Evolutionary conservation across 2,797 vertebrate genomes (phyloP).

Genomic region (Cynopterus sphinx): DNA sequence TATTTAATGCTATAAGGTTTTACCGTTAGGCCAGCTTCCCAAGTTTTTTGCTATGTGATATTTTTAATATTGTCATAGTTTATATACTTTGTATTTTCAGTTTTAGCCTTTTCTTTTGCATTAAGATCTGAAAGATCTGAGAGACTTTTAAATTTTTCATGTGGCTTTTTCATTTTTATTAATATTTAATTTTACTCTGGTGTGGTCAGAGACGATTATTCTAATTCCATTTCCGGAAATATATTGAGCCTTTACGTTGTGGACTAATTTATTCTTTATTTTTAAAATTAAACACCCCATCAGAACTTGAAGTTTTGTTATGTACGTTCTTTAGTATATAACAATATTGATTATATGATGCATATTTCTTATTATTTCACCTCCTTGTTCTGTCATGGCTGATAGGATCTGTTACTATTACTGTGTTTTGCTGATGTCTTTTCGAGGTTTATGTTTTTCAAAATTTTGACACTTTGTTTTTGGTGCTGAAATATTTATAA

Average conservation of each 20-base stretch:
- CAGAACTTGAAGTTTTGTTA: neutral
- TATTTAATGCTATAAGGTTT: neutral
- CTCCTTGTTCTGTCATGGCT: neutral
- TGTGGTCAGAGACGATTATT: neutral
- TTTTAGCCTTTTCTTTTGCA: neutral
- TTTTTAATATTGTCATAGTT: neutral
- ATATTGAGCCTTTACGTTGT: neutral
- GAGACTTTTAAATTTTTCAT: neutral
- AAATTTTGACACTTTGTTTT: slow-evolving; percentile 32
- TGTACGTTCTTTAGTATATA: neutral
- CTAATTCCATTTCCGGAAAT: neutral
- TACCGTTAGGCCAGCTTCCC: neutral
- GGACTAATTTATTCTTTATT: neutral
- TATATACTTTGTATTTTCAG: neutral
- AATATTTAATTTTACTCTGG: neutral
- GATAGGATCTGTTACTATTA: neutral
- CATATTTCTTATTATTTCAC: neutral
- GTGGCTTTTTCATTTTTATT: neutral
- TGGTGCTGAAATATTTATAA: slow-evolving; percentile 11
- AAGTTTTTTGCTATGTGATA: neutral
- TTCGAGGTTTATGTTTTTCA: neutral
- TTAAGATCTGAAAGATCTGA: neutral
- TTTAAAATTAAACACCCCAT: slow-evolving; percentile 19
- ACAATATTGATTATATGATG: neutral
- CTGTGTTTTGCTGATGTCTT: slow-evolving; percentile 32